phyloP scores from a whole-genome alignment of 2,797 vertebrate species.

The Merluccius polli region DNA sequence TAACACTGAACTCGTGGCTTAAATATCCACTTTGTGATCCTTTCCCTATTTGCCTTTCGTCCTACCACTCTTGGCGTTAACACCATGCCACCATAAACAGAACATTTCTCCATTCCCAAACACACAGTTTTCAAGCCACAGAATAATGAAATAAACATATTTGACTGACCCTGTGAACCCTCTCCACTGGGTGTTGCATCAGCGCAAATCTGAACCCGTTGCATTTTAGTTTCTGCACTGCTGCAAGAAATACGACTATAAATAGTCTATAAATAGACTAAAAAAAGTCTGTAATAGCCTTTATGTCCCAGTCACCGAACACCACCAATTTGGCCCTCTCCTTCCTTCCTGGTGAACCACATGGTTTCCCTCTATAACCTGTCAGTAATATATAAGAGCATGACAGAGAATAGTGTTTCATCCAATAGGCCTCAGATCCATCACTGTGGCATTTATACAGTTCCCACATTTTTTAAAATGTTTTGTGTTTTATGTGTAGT shows the following conservation, averaged over 20 bases:
- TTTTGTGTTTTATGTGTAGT: constrained; percentile 31
- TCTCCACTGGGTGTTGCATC: neutral
- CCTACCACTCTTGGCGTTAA: neutral
- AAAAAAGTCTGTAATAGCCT: neutral
- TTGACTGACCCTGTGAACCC: neutral
- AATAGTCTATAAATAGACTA: neutral
- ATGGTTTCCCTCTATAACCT: neutral
- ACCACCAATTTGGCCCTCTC: neutral
- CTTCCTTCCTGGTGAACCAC: neutral
- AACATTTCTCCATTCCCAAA: neutral
- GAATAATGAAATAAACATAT: neutral
- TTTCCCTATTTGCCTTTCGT: neutral
- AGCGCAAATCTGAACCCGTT: neutral
- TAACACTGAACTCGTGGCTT: neutral
- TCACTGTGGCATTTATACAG: constrained; percentile 49
- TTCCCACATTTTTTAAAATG: constrained; percentile 48
- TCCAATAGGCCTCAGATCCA: constrained; percentile 19
- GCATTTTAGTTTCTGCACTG: neutral
- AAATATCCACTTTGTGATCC: neutral
- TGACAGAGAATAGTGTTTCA: neutral
- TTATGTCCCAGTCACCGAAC: neutral
- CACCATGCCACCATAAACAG: neutral
- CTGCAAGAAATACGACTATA: neutral
- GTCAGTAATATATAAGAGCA: neutral
- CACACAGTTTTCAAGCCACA: neutral